Evolutionary conservation across 1,140 invertebrate species (phyloP), one percentile per base, ranked within the genome.

Genomic region (Eulimnadia texana): DNA sequence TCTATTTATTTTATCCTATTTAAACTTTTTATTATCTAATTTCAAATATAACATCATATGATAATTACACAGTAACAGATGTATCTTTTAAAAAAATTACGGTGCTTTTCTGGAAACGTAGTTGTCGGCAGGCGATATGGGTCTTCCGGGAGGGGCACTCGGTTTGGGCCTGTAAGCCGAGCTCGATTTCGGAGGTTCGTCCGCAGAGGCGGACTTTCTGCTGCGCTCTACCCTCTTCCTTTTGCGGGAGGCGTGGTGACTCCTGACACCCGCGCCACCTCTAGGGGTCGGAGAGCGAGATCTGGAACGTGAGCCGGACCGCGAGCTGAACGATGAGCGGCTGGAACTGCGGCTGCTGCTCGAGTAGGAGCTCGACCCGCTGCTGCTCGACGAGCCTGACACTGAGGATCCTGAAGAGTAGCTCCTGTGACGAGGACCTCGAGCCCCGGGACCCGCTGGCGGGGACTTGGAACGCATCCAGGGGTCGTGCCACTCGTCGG

Each of bases 401-500:
- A 83, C 16, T 42, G 33, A 42, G 16, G 33, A 42, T 50, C 84
- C 84, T 16, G 86, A 87, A 54, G 85, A 88, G 59, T 86, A 85
- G 20, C 80, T 82, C 50, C 79, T 76, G 62, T 78, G 74, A 50
- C 78, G 72, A 3, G 76, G 71, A 63, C 76, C 74, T 33, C 76
- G 70, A 0, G 76, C 72, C 1, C 75, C 73, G 33, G 33, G 6
- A 28, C 72, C 71, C 0, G 77, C 73, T 47, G 74, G 77, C 1
- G 82, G 82, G 6, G 83, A 84, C 66, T 85, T 85, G 10, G 80
- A 79, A 9, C 84, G 73, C 86, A 90, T 90, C 91, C 91, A 94
- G 1, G 91, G 90, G 76, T 94, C 91, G 23, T 84, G 84, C 90
- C 90, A 94, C 69, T 92, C 89, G 69, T 93, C 90, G 3, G 70